Evolutionary conservation across 2,888 invertebrate genomes (phyloP).

Genomic region (Agapostemon virescens): DNA sequence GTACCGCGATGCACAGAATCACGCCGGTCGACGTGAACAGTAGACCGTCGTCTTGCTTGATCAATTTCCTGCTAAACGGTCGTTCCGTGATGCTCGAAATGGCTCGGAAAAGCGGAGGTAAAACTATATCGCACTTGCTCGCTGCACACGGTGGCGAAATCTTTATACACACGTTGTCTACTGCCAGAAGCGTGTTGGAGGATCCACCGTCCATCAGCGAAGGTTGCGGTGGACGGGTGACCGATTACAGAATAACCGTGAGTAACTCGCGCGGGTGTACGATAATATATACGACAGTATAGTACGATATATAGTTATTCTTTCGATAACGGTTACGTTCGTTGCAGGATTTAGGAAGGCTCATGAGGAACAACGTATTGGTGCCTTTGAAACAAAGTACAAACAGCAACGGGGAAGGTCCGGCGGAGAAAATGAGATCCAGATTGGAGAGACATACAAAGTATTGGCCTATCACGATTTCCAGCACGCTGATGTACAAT

Average conservation of each 20-base stretch:
- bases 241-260: constrained; percentile 90
- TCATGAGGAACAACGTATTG: constrained; percentile 92
- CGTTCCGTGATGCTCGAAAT: constrained; percentile 96
- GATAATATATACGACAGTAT: too few species aligned
- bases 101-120: constrained; percentile 90
- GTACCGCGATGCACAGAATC: constrained; percentile 92
- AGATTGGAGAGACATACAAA: constrained; percentile 90
- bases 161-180: constrained; percentile 95
- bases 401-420: constrained; percentile 80
- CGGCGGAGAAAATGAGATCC: constrained; percentile 85
- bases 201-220: constrained; percentile 98
- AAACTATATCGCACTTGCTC: constrained; percentile 94
- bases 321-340: constrained; percentile 10
- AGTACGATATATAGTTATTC: too few species aligned
- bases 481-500: constrained; percentile 93
- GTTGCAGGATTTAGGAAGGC: constrained; percentile 90
- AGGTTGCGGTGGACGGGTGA: constrained; percentile 95
- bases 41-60: constrained; percentile 97
- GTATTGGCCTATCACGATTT: constrained; percentile 94
- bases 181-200: constrained; percentile 92
- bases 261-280: not conserved
- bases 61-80: constrained; percentile 97
- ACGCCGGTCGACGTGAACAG: constrained; percentile 98
- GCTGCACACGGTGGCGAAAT: constrained; percentile 98
- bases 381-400: constrained; percentile 84